Percentiles rank a stretch among this genome's conserved stretches.
phyloP scores from a whole-genome alignment of 2,888 invertebrate species.

The Lasius platythorax region DNA sequence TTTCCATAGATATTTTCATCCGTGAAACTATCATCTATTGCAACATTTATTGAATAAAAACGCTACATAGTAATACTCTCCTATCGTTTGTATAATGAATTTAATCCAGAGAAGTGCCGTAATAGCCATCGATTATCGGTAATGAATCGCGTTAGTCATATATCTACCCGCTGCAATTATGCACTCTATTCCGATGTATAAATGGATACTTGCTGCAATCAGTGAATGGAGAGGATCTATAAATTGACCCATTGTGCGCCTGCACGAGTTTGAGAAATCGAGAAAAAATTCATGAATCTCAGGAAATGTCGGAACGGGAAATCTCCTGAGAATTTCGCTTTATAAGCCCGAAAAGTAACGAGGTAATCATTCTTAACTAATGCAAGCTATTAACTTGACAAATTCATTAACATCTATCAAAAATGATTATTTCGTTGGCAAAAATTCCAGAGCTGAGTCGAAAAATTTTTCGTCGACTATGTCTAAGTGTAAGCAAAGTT shows the following conservation, averaged over 20 bases:
- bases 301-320: background rate
- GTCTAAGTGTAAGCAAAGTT: background rate
- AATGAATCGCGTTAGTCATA: conserved; percentile 17
- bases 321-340: background rate
- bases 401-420: conserved; percentile 51
- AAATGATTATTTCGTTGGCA: conserved; percentile 8
- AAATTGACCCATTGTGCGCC: conserved; percentile 1
- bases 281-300: conserved; percentile 37
- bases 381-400: conserved; percentile 31
- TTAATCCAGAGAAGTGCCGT: conserved; percentile 28
- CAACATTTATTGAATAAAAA: background rate
- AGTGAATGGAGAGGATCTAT: conserved; percentile 7
- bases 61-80: background rate
- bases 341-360: background rate
- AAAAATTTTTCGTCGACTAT: conserved; percentile 17
- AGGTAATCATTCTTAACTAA: conserved; percentile 27
- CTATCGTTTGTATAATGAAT: background rate
- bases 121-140: conserved; percentile 24
- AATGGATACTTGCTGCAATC: background rate
- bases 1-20: background rate
- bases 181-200: background rate
- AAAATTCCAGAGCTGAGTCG: background rate
- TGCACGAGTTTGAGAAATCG: background rate
- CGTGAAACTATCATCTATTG: background rate
- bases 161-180: conserved; percentile 5